These are phyloP conservation scores for Pristis pectinata DNA, from an alignment of 2,797 vertebrate species.

Conservation along the genomic window DNA sequence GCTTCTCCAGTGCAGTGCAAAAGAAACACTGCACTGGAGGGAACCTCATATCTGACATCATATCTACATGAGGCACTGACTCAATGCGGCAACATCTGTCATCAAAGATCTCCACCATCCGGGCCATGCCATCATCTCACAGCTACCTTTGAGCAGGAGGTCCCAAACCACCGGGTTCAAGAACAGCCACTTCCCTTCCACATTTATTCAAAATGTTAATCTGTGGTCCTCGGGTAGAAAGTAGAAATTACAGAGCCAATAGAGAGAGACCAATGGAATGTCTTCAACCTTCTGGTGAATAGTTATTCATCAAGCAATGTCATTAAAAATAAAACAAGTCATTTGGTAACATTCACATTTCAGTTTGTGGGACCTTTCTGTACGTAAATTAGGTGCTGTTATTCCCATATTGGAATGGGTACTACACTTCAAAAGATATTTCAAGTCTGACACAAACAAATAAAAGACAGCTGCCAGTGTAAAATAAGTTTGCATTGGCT, in stretches of 20 bases:
- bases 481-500: too few relatives aligned
- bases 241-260: not conserved
- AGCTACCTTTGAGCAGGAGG: too few relatives aligned
- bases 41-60: too few relatives aligned
- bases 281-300: not conserved
- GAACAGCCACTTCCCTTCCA: too few relatives aligned
- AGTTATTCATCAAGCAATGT: not conserved
- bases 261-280: not conserved
- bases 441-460: too few relatives aligned
- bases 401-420: not conserved
- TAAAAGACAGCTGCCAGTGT: too few relatives aligned
- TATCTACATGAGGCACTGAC: too few relatives aligned
- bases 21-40: not conserved
- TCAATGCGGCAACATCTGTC: too few relatives aligned
- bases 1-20: not conserved
- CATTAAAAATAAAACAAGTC: not conserved
- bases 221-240: not conserved
- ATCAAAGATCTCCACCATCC: too few relatives aligned
- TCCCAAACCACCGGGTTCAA: too few relatives aligned
- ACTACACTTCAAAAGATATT: not conserved
- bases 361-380: not conserved
- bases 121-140: too few relatives aligned
- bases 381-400: not conserved
- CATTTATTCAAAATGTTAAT: not conserved
- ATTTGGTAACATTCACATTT: not conserved